Percentiles rank a stretch among this genome's conserved stretches.
Conservation (phyloP, 2,797 vertebrate species). For the Synaphobranchus kaupii region DNA sequence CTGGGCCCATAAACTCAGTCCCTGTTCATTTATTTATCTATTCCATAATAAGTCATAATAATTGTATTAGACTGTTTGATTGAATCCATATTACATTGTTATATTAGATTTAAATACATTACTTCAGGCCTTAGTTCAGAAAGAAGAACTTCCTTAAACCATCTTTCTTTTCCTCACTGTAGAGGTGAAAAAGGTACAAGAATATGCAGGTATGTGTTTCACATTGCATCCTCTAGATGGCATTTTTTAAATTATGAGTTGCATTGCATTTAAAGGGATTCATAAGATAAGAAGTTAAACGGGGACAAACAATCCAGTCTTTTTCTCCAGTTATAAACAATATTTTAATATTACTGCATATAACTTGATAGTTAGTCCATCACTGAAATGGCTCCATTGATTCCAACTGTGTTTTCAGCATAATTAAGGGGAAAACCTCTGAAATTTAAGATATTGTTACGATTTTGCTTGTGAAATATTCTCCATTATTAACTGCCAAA, state of each 20-base stretch:
- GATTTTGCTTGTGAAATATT: too few species aligned
- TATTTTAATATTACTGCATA: too few species aligned
- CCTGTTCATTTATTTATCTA: not conserved
- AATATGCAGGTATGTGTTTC: constrained; percentile 65
- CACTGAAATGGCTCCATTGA: not conserved
- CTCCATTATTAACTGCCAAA: too few species aligned
- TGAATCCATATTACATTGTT: not conserved
- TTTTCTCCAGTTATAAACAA: too few species aligned
- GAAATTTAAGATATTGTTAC: too few species aligned
- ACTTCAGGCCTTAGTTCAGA: not conserved
- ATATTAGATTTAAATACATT: not conserved
- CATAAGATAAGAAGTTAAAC: not conserved
- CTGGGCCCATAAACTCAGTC: not conserved
- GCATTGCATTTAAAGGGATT: not conserved
- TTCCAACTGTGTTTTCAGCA: not conserved
- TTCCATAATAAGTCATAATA: not conserved
- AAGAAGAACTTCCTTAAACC: not conserved
- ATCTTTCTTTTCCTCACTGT: constrained; percentile 23
- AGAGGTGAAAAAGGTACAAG: constrained; percentile 65
- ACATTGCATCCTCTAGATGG: not conserved
- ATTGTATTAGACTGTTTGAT: not conserved
- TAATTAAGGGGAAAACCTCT: not conserved
- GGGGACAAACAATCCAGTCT: not conserved
- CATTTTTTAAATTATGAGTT: not conserved
- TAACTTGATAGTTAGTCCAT: too few species aligned